Evolutionary conservation across 2,797 vertebrate species (phyloP).

Genomic region (Menidia menidia): DNA sequence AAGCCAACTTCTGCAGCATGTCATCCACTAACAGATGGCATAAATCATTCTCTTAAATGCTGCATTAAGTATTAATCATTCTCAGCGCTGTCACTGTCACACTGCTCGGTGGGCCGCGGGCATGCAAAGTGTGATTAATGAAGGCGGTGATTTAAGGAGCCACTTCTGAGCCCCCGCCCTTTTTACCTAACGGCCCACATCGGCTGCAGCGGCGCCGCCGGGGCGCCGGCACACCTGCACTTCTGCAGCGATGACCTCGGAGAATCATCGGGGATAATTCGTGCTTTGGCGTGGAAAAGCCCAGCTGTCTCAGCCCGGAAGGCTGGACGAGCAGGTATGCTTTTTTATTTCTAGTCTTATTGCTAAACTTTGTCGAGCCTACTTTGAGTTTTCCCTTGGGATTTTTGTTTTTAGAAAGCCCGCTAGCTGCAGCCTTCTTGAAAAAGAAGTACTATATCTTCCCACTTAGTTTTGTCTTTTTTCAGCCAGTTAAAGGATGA

Average conservation of each 20-base stretch:
- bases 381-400: background rate
- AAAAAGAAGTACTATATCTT: background rate
- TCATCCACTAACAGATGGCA: slow-evolving; percentile 85
- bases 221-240: slow-evolving; percentile 47
- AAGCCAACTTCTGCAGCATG: slow-evolving; percentile 76
- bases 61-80: slow-evolving; percentile 89
- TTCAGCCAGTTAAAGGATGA: background rate
- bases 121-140: slow-evolving; percentile 86
- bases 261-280: slow-evolving; percentile 63
- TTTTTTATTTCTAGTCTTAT: slow-evolving; percentile 15
- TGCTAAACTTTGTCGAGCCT: background rate
- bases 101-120: slow-evolving; percentile 66
- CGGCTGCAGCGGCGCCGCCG: slow-evolving; percentile 45
- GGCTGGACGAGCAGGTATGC: slow-evolving; percentile 18
- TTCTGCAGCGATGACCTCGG: slow-evolving; percentile 64
- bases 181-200: slow-evolving; percentile 59
- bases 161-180: slow-evolving; percentile 59
- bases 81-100: slow-evolving; percentile 82
- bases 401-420: background rate
- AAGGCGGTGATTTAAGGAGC: slow-evolving; percentile 76
- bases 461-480: background rate
- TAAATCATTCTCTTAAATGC: slow-evolving; percentile 89
- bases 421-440: too few species aligned
- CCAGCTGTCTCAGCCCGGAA: slow-evolving; percentile 34
- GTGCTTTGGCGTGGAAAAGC: slow-evolving; percentile 16